Evolutionary conservation across 1,140 invertebrate genomes (phyloP), one percentile per base, ranked within the genome.

Genomic region (Papilio dardanus): DNA sequence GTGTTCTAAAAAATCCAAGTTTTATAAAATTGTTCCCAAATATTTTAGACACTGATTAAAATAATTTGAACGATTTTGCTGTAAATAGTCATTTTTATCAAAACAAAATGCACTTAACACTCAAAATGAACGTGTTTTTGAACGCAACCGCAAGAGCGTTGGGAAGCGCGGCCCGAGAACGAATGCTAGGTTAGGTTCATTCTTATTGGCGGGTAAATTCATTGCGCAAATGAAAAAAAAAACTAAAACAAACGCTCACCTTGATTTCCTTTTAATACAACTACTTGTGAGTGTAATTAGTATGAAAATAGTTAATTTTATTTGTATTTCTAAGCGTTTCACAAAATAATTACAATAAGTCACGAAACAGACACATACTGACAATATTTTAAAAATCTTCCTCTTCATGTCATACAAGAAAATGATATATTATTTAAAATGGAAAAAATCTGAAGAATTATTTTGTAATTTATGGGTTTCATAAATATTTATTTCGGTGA

Each of bases 21-120:
- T 58, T 28, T 58, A 28, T 33, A 19, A 10, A 66, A 66, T 31
- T 66, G 28, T 74, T 74, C 24, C 75, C 68, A 77, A 77, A 76
- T 67, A 66, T 76, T 75, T 86, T 81, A 93, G 71, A 92, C 88
- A 89, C 91, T 88, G 62, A 93, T 83, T 74, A 93, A 83, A 76
- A 93, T 92, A 54, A 93, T 93, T 84, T 93, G 92, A 66, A 93
- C 92, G 71, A 93, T 85, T 89, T 93, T 93, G 79, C 92, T 93
- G 82, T 93, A 93, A 75, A 93, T 88, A 14, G 91, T 93, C 92
- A 93, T 93, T 83, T 89, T 92, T 33, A 67, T 14, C 40, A 68
- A 35, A 14, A 40, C 4, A 35, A 10, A 35, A 21, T 35, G 10
- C 66, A 68, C 31, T 21, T 68, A 40, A 33, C 30, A 75, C 30